phyloP scores from a whole-genome alignment of 2,888 invertebrate genomes.

The Eupithecia insigniata region DNA sequence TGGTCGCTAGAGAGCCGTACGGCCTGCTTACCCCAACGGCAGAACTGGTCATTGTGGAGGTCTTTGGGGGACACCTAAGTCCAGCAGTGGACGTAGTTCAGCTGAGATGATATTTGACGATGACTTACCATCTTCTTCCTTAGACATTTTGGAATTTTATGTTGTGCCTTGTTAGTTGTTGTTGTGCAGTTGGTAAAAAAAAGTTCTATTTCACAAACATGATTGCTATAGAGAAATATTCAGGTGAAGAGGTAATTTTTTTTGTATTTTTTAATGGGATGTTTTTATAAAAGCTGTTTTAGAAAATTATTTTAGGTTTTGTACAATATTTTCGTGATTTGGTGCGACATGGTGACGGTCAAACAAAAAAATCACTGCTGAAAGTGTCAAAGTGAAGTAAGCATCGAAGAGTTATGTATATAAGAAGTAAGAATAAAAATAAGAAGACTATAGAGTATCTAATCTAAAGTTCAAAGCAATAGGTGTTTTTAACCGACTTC shows the following conservation, averaged over 20 bases:
- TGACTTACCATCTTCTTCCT: neutral
- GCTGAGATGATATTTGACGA: neutral
- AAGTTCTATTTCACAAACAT: neutral
- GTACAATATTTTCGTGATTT: neutral
- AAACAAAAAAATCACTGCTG: neutral
- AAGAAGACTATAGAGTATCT: neutral
- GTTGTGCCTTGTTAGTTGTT: neutral
- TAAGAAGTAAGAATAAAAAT: neutral
- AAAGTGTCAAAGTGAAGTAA: neutral
- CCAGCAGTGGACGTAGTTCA: too few relatives aligned
- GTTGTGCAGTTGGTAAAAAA: neutral
- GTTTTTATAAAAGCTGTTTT: neutral
- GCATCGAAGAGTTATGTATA: neutral
- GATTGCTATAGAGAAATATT: neutral
- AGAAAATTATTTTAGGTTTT: neutral
- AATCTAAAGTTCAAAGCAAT: neutral
- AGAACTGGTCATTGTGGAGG: too few relatives aligned
- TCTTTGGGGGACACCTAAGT: too few relatives aligned
- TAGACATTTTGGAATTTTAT: conserved; percentile 4
- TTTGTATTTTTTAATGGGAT: neutral
- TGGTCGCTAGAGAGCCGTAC: too few relatives aligned
- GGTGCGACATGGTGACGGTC: neutral
- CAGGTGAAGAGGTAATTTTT: neutral
- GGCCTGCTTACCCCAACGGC: too few relatives aligned
- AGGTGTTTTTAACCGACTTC: neutral